These are phyloP conservation scores for Cloeon dipterum DNA, from an alignment of 2,888 invertebrate genomes.

Conservation along the genomic window DNA sequence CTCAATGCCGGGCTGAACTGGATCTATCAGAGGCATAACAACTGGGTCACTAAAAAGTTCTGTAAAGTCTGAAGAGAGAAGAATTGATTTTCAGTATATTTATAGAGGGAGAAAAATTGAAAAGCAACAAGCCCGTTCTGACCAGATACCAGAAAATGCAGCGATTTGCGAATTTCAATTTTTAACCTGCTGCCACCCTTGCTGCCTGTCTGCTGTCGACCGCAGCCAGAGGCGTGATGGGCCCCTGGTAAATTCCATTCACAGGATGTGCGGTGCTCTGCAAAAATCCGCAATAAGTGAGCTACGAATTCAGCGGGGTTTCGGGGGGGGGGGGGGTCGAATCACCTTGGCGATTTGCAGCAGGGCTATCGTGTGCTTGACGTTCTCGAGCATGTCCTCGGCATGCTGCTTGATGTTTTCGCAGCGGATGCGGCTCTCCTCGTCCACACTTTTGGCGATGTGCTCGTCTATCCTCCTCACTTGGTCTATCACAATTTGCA, in stretches of 20 bases:
- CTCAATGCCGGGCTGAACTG: slow-evolving; percentile 33
- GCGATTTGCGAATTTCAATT: too few species aligned
- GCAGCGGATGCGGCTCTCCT: slow-evolving; percentile 40
- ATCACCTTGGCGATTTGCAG: slow-evolving; percentile 93
- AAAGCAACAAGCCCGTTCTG: too few species aligned
- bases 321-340: too few species aligned
- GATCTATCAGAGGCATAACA: slow-evolving; percentile 8
- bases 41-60: too few species aligned
- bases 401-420: slow-evolving; percentile 48
- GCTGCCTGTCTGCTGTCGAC: too few species aligned
- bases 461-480: slow-evolving; percentile 50
- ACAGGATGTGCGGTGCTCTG: slow-evolving; percentile 81
- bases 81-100: too few species aligned
- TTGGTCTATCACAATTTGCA: slow-evolving; percentile 88
- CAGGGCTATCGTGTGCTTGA: slow-evolving; percentile 95
- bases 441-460: slow-evolving; percentile 33
- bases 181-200: too few species aligned
- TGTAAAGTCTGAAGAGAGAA: too few species aligned
- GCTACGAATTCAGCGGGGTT: slow-evolving; percentile 2
- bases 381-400: slow-evolving; percentile 81
- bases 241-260: slow-evolving; percentile 55
- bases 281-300: slow-evolving; percentile 12
- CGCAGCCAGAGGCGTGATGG: background rate
- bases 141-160: too few species aligned
- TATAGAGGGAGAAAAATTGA: too few species aligned